Conservation (phyloP, 1,140 invertebrate species). For the Whitmania pigra region DNA sequence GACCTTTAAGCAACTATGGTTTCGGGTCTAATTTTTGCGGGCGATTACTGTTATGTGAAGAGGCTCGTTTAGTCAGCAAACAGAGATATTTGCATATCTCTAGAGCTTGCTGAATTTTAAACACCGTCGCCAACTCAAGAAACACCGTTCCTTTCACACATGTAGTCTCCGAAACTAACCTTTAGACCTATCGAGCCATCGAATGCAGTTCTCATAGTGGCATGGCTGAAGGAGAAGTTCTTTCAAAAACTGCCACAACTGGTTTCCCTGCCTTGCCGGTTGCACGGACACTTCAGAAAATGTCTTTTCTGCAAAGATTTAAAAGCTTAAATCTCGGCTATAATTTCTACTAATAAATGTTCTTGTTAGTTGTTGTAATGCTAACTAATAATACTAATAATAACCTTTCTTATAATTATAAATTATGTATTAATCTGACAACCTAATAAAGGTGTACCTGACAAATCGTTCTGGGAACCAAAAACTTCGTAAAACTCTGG, state of each 20-base stretch:
- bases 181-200: conserved; percentile 83
- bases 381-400: too few species aligned
- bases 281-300: background rate
- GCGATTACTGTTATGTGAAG: too few species aligned
- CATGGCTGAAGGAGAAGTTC: conserved; percentile 77
- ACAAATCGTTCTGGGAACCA: background rate
- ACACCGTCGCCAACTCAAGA: background rate
- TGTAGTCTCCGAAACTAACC: conserved; percentile 38
- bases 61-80: background rate
- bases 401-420: too few species aligned
- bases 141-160: background rate
- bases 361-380: too few species aligned
- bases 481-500: conserved; percentile 1
- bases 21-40: too few species aligned
- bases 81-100: too few species aligned
- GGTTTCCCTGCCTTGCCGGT: conserved; percentile 52
- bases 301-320: background rate
- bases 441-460: too few species aligned
- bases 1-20: background rate
- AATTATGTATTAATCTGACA: too few species aligned
- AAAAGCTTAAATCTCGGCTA: background rate
- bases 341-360: too few species aligned
- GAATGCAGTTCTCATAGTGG: conserved; percentile 76
- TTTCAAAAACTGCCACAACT: conserved; percentile 98
- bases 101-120: background rate